A percentile compares a stretch with the other conserved stretches of the same genome.
Conservation (phyloP, 2,888 invertebrate species). For the Ormyrus thymus region DNA sequence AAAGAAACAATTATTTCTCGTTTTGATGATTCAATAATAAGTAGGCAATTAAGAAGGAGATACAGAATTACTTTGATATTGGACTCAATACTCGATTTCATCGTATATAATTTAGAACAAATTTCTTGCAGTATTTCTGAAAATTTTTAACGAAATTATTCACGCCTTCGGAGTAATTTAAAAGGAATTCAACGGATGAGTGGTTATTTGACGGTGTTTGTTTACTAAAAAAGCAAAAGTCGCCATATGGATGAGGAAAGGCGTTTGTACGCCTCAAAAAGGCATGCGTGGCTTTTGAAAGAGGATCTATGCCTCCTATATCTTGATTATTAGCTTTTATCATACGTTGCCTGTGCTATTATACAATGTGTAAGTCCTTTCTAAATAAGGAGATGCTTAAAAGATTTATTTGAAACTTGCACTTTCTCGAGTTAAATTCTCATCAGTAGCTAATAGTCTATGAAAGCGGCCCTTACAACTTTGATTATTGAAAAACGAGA, state of each 20-base stretch:
- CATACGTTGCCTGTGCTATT: not conserved
- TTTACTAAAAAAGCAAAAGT: slow-evolving; percentile 20
- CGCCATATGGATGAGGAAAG: slow-evolving; percentile 12
- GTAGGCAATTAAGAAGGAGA: too few relatives aligned
- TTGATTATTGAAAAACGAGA: slow-evolving; percentile 32
- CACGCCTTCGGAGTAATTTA: not conserved
- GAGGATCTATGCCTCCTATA: slow-evolving; percentile 22
- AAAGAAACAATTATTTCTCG: too few relatives aligned
- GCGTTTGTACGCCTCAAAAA: slow-evolving; percentile 28
- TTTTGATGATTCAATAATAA: too few relatives aligned
- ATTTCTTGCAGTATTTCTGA: not conserved
- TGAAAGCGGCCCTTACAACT: not conserved
- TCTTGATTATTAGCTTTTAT: slow-evolving; percentile 24
- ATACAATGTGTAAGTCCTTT: not conserved
- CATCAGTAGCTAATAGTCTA: not conserved
- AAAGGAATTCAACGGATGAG: slow-evolving; percentile 14
- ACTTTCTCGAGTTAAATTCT: too few relatives aligned
- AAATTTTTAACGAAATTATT: slow-evolving; percentile 27
- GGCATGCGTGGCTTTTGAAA: slow-evolving; percentile 32
- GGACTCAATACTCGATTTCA: too few relatives aligned
- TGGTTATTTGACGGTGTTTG: slow-evolving; percentile 18
- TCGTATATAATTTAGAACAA: too few relatives aligned
- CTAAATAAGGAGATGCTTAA: too few relatives aligned
- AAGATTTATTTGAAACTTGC: too few relatives aligned
- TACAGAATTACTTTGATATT: too few relatives aligned